A percentile compares a stretch with the other conserved stretches of the same genome.
Conservation (phyloP, 2,113 vertebrate species). For the Amazona vittata region DNA sequence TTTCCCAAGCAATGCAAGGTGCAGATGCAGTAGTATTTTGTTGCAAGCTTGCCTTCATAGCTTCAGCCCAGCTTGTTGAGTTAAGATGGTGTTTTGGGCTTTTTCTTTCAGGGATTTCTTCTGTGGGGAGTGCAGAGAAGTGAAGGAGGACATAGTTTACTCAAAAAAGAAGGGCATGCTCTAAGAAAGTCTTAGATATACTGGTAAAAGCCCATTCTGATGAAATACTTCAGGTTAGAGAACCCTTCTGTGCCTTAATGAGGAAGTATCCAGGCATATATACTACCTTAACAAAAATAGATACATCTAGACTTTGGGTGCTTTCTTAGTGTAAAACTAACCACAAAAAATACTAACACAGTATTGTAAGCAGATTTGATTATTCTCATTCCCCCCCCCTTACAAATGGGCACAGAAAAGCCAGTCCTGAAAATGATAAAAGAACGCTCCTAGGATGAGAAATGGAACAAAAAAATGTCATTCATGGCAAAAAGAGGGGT, state of each 20-base stretch:
- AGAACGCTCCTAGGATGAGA: background rate
- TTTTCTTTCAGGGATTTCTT: background rate
- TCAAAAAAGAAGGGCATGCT: background rate
- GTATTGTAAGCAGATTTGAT: background rate
- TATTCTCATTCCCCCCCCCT: background rate
- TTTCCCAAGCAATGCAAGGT: background rate
- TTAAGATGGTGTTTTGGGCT: background rate
- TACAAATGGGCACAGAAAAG: background rate
- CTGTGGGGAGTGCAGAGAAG: background rate
- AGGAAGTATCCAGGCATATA: background rate
- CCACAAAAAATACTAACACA: background rate
- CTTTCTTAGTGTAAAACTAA: background rate
- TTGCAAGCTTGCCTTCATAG: background rate
- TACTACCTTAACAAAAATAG: background rate
- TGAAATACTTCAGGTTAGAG: background rate
- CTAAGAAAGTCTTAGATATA: background rate
- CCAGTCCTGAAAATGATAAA: background rate
- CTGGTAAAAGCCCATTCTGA: background rate
- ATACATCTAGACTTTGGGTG: background rate
- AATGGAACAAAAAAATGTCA: background rate
- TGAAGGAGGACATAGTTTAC: background rate
- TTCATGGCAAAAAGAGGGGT: background rate
- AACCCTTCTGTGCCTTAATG: background rate
- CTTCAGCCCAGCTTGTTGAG: background rate
- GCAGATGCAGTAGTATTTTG: background rate